These are phyloP conservation scores for Amblyopsis rosae DNA, from an alignment of 2,113 vertebrate genomes.

Conservation along the genomic window DNA sequence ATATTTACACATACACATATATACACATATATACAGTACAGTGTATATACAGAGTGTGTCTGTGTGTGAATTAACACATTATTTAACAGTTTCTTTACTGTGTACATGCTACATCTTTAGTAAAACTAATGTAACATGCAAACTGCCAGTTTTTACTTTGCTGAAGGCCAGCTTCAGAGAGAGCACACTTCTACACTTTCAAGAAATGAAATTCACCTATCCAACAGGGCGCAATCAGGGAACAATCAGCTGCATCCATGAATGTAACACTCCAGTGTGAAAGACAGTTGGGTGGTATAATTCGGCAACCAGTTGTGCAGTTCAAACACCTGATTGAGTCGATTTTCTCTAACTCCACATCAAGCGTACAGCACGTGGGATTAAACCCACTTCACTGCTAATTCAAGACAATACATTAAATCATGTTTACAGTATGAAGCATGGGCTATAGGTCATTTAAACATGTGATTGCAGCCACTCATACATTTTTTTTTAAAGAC, in stretches of 20 bases:
- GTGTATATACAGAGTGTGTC: no score
- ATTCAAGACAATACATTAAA: slow-evolving; percentile 38
- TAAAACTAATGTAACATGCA: not conserved
- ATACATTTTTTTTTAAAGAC: slow-evolving; percentile 7
- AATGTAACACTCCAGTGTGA: slow-evolving; percentile 48
- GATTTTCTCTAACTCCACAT: slow-evolving; percentile 37
- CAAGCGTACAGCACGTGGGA: slow-evolving; percentile 8
- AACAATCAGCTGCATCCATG: slow-evolving; percentile 43
- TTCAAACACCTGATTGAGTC: not conserved
- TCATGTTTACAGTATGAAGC: slow-evolving; percentile 12
- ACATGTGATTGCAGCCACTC: slow-evolving; percentile 51
- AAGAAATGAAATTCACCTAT: slow-evolving; percentile 35
- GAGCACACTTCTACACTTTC: not conserved
- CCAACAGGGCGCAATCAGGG: slow-evolving; percentile 44
- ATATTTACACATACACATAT: no score
- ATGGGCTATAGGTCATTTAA: slow-evolving; percentile 33
- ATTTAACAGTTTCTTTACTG: no score
- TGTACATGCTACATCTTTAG: no score
- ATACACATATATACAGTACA: no score
- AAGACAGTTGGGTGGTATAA: slow-evolving; percentile 19
- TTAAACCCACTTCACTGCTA: slow-evolving; percentile 31
- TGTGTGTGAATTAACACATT: no score
- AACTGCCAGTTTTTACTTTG: not conserved
- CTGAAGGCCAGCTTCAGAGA: not conserved
- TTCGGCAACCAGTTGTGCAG: not conserved